Base-by-base conservation (phyloP, 2,888 invertebrate genomes). In the Heliconius ethilla region DNA sequence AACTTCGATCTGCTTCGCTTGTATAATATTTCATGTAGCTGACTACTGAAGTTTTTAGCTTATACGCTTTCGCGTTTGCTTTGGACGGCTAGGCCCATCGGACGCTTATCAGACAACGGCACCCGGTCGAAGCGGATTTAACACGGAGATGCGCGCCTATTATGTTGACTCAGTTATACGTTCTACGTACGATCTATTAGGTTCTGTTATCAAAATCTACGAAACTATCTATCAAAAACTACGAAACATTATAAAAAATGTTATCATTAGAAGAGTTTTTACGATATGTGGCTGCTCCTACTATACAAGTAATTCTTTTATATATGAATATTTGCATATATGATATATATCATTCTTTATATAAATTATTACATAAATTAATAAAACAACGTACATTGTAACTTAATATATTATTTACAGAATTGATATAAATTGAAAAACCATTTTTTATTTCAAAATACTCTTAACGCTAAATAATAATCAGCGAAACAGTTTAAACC, bases 81-180 rank as follows among this genome's bases (percentile, higher is more conserved):
- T 79, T 79, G 72, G 65, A 62, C 69, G 65, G 25, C n/a, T 33
- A 65, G 76, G 63, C 63, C 73, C 76, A 87, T 89, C 87, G 90
- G 83, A 83, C 86, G 90, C 77, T 93, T 93, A 93, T 93, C 93
- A 91, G 86, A 85, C 85, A 87, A 87, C 88, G 89, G 90, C 93
- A 93, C 93, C 89, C 92, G 88, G 83, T 87, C 88, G 82, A 81
- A 86, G 82, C 85, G 92, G 91, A 91, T 92, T 92, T 91, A 89
- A 90, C 89, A 89, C 85, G 82, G 87, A 88, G 89, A 89, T 88
- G 89, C 88, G 87, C 89, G 84, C 84, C 87, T 86, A 89, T 90
- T 89, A 88, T 90, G 81, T 51, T 86, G 85, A 86, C 85, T 62
- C 75, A 74, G 70, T 40, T 73, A 59, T 74, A 73, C 37, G 73